Conservation (phyloP, 2,888 invertebrate species). For the Pyralis farinalis region DNA sequence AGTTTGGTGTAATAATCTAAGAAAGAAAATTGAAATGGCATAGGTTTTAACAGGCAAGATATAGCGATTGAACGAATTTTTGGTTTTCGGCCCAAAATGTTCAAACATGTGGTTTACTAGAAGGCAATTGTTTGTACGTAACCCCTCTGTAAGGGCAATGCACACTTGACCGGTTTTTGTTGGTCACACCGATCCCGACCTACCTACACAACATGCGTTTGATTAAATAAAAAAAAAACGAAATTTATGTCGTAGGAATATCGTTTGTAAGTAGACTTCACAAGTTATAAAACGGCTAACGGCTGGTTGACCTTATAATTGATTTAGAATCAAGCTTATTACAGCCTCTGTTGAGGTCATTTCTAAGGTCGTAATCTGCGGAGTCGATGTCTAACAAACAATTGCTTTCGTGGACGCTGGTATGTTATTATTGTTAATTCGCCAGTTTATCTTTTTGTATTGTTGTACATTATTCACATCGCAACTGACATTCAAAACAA, state of each 20-base stretch:
- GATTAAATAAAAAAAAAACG: no score
- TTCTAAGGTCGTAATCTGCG: constrained; percentile 31
- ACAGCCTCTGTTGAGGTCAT: constrained; percentile 35
- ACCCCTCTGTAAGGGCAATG: no score
- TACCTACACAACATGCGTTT: no score
- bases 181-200: no score
- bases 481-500: constrained; percentile 4
- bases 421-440: constrained; percentile 8
- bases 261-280: neutral
- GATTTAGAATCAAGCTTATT: constrained; percentile 33
- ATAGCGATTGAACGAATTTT: no score
- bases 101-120: no score
- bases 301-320: constrained; percentile 33
- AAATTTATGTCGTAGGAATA: neutral
- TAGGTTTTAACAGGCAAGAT: no score
- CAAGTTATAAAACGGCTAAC: constrained; percentile 23
- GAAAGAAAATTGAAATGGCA: no score
- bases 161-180: no score
- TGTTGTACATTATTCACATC: neutral
- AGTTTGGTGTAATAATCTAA: no score
- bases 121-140: no score
- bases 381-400: constrained; percentile 1
- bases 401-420: neutral
- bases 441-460: constrained; percentile 4
- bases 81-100: no score